phyloP scores from a whole-genome alignment of 2,113 vertebrate species.

The Cephalopholis sonnerati region DNA sequence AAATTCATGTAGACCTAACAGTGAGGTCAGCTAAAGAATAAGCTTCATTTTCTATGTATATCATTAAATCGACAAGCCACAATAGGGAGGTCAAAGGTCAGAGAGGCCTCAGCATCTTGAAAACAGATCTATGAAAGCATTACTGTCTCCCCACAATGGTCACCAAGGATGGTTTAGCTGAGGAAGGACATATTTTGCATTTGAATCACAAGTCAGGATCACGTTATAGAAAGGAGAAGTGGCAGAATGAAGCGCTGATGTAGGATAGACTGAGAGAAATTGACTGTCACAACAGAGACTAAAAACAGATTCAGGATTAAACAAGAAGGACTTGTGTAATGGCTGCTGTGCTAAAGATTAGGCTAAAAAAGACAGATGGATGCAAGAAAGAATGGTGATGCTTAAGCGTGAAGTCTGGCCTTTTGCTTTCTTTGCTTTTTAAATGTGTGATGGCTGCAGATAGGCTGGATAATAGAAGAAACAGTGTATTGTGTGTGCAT shows the following conservation, averaged over 20 bases:
- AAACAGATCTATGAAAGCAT: neutral
- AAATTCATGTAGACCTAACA: neutral
- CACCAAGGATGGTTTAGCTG: too few relatives aligned
- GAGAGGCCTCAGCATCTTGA: neutral
- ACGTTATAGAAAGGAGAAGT: neutral
- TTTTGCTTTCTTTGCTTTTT: conserved; percentile 27
- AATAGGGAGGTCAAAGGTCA: neutral
- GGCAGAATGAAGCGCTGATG: neutral
- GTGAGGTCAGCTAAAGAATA: neutral
- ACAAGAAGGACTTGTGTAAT: neutral
- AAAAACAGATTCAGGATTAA: neutral
- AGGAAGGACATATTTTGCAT: neutral
- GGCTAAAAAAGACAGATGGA: neutral
- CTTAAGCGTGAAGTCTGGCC: neutral
- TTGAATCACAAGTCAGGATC: neutral
- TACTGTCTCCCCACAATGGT: neutral
- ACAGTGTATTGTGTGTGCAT: neutral
- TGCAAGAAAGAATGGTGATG: neutral
- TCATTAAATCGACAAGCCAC: neutral
- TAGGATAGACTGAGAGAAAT: neutral
- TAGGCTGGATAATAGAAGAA: conserved; percentile 13
- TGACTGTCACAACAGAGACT: neutral
- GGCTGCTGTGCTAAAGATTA: neutral
- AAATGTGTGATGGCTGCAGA: conserved; percentile 3
- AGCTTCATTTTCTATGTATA: neutral